Conservation (phyloP, 2,888 invertebrate species). For the Erannis defoliaria region DNA sequence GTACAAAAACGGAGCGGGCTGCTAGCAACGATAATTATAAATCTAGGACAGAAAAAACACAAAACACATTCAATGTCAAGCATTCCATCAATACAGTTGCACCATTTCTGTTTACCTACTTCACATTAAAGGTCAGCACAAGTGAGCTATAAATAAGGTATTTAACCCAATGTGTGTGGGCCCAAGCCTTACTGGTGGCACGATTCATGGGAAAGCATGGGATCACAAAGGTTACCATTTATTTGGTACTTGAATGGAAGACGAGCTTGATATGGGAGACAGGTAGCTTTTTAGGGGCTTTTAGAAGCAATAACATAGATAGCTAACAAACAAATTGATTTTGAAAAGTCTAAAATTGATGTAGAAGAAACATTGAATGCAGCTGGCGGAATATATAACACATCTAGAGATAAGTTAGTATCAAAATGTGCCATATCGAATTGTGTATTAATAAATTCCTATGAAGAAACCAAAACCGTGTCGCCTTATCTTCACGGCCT, state of each 20-base stretch:
- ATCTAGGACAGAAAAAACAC: background rate
- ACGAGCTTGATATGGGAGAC: constrained; percentile 33
- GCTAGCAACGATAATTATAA: too few species aligned
- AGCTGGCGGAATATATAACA: constrained; percentile 16
- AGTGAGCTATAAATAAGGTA: constrained; percentile 80
- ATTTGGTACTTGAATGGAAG: constrained; percentile 50
- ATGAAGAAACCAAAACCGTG: constrained; percentile 48
- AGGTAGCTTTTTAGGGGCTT: constrained; percentile 30
- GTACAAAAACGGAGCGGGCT: too few species aligned
- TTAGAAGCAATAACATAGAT: constrained; percentile 24
- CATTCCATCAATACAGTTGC: constrained; percentile 39
- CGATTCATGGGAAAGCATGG: constrained; percentile 69
- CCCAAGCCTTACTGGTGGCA: constrained; percentile 68
- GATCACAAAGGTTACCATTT: constrained; percentile 67
- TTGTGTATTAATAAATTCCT: constrained; percentile 31
- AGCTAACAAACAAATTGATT: constrained; percentile 21
- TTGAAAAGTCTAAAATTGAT: constrained; percentile 13
- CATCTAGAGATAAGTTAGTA: constrained; percentile 21
- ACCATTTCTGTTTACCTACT: constrained; percentile 42
- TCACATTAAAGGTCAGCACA: constrained; percentile 72
- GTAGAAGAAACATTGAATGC: constrained; percentile 16
- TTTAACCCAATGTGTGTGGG: constrained; percentile 83
- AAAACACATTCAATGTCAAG: constrained; percentile 9
- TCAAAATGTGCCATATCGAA: constrained; percentile 26
- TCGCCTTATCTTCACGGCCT: constrained; percentile 47